These are phyloP conservation scores for Sogatella furcifera DNA, from an alignment of 1,140 invertebrate genomes.

Conservation along the genomic window DNA sequence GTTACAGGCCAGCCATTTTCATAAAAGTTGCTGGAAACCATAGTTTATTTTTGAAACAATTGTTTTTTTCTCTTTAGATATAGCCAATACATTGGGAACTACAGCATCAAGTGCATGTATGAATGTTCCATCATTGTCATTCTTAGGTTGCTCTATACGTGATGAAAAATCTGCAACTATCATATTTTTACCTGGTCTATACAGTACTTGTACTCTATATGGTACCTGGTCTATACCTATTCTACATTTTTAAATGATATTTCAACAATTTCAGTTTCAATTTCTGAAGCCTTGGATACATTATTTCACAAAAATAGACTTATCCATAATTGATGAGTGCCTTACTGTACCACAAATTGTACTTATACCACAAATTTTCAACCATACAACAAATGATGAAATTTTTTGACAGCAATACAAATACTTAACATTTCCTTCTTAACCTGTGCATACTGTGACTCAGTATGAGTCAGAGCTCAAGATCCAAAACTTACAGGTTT, in stretches of 20 bases:
- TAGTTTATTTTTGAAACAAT: neutral
- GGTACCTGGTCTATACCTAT: too few relatives aligned
- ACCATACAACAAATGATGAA: constrained; percentile 28
- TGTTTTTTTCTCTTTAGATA: neutral
- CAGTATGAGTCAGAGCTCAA: constrained; percentile 26
- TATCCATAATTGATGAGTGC: constrained; percentile 32
- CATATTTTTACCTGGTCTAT: constrained; percentile 23
- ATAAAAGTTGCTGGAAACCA: neutral
- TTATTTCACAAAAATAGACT: constrained; percentile 28
- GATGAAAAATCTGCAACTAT: constrained; percentile 24
- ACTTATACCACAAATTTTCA: constrained; percentile 23
- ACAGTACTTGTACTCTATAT: too few relatives aligned
- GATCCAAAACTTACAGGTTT: constrained; percentile 25
- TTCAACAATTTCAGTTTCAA: constrained; percentile 15
- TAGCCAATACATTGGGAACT: neutral
- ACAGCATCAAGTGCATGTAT: neutral
- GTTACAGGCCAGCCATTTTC: neutral
- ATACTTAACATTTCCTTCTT: constrained; percentile 32
- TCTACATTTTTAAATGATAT: constrained; percentile 26
- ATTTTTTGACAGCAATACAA: constrained; percentile 25
- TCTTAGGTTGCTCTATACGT: constrained; percentile 11
- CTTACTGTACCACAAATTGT: constrained; percentile 38
- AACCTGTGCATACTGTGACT: constrained; percentile 28
- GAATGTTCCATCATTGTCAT: constrained; percentile 2
- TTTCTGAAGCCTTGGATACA: constrained; percentile 28